A percentile compares a stretch with the other conserved stretches of the same genome.
Evolutionary conservation across 2,797 vertebrate genomes (phyloP).

Genomic region (Enteromius afrohamiltoni): DNA sequence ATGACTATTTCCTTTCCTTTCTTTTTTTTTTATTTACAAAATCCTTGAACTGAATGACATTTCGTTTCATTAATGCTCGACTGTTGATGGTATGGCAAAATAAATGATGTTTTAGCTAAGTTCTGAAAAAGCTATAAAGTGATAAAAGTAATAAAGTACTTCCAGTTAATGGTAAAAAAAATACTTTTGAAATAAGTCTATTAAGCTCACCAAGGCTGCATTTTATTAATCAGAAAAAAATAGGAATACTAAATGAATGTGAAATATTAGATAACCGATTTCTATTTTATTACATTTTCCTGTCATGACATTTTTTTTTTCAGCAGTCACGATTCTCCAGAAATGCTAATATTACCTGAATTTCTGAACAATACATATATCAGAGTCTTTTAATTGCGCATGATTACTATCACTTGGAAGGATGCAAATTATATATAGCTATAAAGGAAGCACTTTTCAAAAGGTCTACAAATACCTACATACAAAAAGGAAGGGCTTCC

Average conservation of each 20-base stretch:
- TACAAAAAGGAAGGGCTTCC: neutral
- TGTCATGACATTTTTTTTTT: too few species aligned
- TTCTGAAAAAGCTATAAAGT: too few species aligned
- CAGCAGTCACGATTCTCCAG: too few species aligned
- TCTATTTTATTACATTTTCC: too few species aligned
- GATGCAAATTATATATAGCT: slow-evolving; percentile 8
- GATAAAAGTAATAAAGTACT: neutral
- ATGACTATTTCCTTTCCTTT: neutral
- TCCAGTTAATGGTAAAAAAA: too few species aligned
- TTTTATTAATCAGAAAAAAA: too few species aligned
- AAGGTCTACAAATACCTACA: neutral
- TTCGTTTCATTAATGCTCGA: neutral
- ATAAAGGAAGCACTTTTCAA: neutral
- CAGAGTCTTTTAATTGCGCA: neutral
- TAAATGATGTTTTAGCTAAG: neutral
- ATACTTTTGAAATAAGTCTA: neutral
- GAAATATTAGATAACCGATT: neutral
- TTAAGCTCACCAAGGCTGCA: too few species aligned
- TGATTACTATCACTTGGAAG: neutral
- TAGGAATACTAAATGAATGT: neutral
- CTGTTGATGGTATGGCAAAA: neutral
- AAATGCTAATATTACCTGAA: too few species aligned
- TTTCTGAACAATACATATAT: neutral
- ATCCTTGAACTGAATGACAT: neutral
- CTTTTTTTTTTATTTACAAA: neutral